Evolutionary conservation across 2,888 invertebrate species (phyloP).

Genomic region (Carpatolechia fugitivella): DNA sequence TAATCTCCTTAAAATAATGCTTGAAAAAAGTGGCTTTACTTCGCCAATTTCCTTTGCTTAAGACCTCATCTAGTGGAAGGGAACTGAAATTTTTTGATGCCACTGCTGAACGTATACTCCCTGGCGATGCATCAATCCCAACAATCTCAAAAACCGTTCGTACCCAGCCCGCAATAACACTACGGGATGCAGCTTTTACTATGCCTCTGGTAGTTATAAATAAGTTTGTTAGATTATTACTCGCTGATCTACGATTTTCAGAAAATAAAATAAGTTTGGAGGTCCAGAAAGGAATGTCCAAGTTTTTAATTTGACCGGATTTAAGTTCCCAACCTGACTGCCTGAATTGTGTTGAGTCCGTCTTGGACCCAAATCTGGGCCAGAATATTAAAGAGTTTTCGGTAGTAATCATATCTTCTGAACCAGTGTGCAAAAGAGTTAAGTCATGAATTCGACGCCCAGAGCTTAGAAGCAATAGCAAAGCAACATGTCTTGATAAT

Average conservation of each 20-base stretch:
- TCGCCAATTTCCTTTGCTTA: conserved; percentile 9
- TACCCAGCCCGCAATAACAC: conserved; percentile 8
- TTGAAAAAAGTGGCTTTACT: conserved; percentile 2
- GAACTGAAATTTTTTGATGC: not conserved
- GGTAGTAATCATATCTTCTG: not conserved
- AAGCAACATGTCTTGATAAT: not conserved
- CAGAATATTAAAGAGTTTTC: not conserved
- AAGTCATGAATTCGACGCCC: conserved; percentile 6
- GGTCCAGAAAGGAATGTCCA: not conserved
- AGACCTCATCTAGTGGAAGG: conserved; percentile 5
- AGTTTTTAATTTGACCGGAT: not conserved
- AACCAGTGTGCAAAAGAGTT: conserved; percentile 3
- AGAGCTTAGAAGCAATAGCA: not conserved
- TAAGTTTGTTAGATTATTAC: not conserved
- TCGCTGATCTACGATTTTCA: not conserved
- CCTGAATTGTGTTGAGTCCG: not conserved
- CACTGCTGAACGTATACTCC: conserved; percentile 8
- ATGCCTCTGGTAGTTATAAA: conserved; percentile 3
- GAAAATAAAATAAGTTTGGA: not conserved
- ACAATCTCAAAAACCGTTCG: not conserved
- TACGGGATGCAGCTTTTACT: conserved; percentile 2
- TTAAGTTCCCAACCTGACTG: conserved; percentile 7
- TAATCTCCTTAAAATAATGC: no score
- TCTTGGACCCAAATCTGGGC: conserved; percentile 9
- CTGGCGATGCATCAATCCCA: conserved; percentile 6